Percentiles rank a stretch among this genome's conserved stretches.
phyloP scores from a whole-genome alignment of 2,113 vertebrate genomes.

The Capricornis sumatraensis region DNA sequence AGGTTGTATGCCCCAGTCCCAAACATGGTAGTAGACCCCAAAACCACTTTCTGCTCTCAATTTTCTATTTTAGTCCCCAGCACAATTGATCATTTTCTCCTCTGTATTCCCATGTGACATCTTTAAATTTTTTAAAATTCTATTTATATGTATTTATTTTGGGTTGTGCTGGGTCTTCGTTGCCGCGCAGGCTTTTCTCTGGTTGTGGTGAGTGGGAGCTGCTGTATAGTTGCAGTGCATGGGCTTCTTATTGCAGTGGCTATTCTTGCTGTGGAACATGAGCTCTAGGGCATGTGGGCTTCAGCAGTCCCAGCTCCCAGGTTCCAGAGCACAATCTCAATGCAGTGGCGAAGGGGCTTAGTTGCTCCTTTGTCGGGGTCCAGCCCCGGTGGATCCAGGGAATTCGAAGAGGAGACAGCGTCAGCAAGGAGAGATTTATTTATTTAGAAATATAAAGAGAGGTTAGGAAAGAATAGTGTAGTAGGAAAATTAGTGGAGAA shows the following conservation, averaged over 20 bases:
- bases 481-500: too few relatives aligned
- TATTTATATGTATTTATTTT: neutral
- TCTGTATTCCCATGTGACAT: neutral
- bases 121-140: neutral
- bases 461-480: too few relatives aligned
- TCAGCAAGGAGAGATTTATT: too few relatives aligned
- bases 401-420: fast-evolving
- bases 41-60: neutral
- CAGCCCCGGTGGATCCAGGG: too few relatives aligned
- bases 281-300: neutral
- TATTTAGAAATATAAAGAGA: too few relatives aligned
- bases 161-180: neutral
- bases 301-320: neutral
- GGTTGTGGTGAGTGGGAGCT: neutral
- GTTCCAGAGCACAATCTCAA: neutral
- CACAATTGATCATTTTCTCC: neutral
- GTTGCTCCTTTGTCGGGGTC: neutral
- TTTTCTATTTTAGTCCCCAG: neutral
- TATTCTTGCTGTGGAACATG: neutral
- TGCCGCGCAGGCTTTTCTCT: neutral
- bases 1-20: neutral
- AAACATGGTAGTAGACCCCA: neutral
- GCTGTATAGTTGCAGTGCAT: neutral
- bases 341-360: neutral
- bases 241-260: neutral